Conservation (phyloP, 2,797 vertebrate genomes). For the Glossophaga mutica region DNA sequence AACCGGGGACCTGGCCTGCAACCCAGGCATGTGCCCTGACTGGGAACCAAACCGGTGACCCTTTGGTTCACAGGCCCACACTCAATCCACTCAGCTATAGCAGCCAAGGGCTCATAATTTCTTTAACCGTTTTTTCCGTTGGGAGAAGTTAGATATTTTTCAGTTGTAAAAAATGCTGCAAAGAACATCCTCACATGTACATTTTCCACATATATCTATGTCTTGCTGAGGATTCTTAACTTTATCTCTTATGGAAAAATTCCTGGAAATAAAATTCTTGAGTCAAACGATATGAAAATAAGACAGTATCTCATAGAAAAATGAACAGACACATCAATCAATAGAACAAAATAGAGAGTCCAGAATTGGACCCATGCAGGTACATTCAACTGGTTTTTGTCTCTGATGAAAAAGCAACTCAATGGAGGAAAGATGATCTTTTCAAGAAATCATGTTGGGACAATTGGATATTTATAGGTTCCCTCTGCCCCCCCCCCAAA, state of each 20-base stretch:
- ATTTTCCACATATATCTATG: background rate
- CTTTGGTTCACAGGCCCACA: too few relatives aligned
- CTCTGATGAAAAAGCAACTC: background rate
- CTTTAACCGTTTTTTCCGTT: background rate
- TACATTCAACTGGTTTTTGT: background rate
- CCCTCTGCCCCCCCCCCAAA: too few relatives aligned
- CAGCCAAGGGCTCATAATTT: too few relatives aligned
- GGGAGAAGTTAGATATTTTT: background rate
- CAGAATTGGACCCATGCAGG: background rate
- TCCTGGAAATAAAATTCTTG: background rate
- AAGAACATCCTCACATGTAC: background rate
- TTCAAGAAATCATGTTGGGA: background rate
- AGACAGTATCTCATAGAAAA: background rate
- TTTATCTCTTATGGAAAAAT: background rate
- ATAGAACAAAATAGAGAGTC: background rate
- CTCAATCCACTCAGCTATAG: too few relatives aligned
- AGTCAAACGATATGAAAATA: background rate
- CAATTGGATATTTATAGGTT: background rate
- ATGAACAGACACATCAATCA: background rate
- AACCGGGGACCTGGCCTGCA: too few relatives aligned
- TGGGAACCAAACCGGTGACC: too few relatives aligned
- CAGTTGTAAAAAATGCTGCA: background rate
- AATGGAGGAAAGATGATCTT: background rate
- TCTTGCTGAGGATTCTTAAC: background rate
- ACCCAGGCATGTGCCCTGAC: too few relatives aligned